These are phyloP conservation scores for Euthynnus affinis DNA, from an alignment of 2,797 vertebrate species.

Conservation along the genomic window DNA sequence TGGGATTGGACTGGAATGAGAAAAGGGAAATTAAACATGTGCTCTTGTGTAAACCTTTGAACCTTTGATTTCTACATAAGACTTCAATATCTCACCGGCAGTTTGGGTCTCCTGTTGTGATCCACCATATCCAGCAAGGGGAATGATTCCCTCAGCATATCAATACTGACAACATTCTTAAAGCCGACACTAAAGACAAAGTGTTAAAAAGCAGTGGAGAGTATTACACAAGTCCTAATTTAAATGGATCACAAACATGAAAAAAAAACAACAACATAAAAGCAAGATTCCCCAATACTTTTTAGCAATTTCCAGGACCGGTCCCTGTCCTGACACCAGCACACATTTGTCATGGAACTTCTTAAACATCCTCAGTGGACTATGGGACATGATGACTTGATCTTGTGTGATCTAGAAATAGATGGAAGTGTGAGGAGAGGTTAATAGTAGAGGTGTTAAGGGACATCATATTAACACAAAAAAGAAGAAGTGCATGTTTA, in stretches of 20 bases:
- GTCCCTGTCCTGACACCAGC: constrained; percentile 94
- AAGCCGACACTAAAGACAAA: constrained; percentile 88
- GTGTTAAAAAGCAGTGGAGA: constrained; percentile 49
- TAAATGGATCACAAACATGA: neutral
- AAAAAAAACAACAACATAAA: neutral
- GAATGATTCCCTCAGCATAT: constrained; percentile 90
- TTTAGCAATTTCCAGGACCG: constrained; percentile 92
- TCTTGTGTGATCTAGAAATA: constrained; percentile 89
- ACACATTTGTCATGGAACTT: constrained; percentile 94
- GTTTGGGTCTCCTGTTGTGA: constrained; percentile 90
- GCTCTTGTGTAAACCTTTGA: neutral
- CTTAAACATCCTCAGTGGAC: constrained; percentile 93
- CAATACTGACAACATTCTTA: constrained; percentile 90
- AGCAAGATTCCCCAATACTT: constrained; percentile 86
- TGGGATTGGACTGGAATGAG: constrained; percentile 85
- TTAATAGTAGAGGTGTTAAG: constrained; percentile 14
- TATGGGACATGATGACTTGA: constrained; percentile 95
- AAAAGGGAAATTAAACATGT: constrained; percentile 31
- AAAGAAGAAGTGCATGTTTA: neutral
- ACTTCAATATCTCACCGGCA: constrained; percentile 80
- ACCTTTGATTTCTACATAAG: neutral
- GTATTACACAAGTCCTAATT: neutral
- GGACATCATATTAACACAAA: neutral
- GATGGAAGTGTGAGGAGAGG: constrained; percentile 8
- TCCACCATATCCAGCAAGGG: constrained; percentile 94